Evolutionary conservation across 2,113 vertebrate species (phyloP).

Genomic region (Pachycephala philippinensis): DNA sequence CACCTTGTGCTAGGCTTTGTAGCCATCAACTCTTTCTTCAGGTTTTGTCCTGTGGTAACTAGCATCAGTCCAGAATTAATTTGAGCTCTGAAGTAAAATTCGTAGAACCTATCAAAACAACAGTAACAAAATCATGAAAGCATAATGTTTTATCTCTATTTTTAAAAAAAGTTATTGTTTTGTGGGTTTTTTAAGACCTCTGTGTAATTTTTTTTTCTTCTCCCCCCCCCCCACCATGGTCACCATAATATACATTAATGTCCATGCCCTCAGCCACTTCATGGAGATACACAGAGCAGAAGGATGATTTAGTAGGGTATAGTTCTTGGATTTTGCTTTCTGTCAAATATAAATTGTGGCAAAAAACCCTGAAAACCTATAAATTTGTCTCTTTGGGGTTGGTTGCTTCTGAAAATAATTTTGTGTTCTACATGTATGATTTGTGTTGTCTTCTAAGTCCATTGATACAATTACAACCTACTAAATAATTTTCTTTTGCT

Average conservation of each 20-base stretch:
- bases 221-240: rapidly evolving
- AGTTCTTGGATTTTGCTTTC: background rate
- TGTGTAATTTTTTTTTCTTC: background rate
- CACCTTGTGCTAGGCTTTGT: background rate
- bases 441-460: background rate
- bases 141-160: background rate
- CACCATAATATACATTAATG: background rate
- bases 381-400: background rate
- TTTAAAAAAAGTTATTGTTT: background rate
- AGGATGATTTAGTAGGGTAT: background rate
- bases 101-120: background rate
- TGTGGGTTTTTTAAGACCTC: background rate
- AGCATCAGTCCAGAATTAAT: background rate
- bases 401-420: background rate
- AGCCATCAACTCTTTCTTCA: background rate
- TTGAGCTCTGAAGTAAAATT: background rate
- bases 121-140: background rate
- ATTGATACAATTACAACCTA: background rate
- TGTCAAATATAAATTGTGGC: background rate
- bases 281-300: background rate
- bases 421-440: background rate
- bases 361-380: background rate
- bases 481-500: background rate
- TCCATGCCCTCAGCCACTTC: background rate
- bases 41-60: background rate